These are phyloP conservation scores for Pilophorus perplexus DNA, from an alignment of 2,888 invertebrate genomes.

Conservation along the genomic window DNA sequence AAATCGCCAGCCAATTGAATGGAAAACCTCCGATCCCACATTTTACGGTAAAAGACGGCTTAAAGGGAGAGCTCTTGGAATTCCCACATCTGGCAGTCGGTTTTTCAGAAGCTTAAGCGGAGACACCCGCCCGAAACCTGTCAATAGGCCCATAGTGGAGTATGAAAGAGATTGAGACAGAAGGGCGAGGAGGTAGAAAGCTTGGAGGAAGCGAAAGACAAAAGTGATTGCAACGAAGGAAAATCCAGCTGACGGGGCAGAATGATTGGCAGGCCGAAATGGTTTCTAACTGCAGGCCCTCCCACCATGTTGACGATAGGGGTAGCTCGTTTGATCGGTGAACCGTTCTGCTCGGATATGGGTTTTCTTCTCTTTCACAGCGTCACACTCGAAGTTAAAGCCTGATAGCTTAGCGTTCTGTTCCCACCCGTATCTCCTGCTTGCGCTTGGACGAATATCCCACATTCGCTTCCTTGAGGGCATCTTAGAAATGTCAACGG, in stretches of 20 bases:
- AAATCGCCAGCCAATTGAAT: too few relatives aligned
- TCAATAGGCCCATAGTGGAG: conserved; percentile 10
- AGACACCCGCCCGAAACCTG: conserved; percentile 16
- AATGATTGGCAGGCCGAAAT: conserved; percentile 39
- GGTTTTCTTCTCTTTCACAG: conserved; percentile 31
- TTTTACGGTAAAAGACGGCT: too few relatives aligned
- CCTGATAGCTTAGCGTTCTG: too few relatives aligned
- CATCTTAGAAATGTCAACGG: too few relatives aligned
- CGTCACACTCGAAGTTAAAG: too few relatives aligned
- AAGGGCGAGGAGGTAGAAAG: not conserved
- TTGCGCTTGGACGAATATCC: too few relatives aligned
- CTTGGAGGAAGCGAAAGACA: conserved; percentile 14
- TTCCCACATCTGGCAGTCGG: too few relatives aligned
- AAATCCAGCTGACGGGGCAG: conserved; percentile 38
- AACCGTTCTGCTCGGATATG: conserved; percentile 27
- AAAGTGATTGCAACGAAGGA: conserved; percentile 33
- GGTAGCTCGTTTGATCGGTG: conserved; percentile 32
- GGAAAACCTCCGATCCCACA: too few relatives aligned
- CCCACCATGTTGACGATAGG: conserved; percentile 27
- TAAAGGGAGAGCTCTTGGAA: too few relatives aligned
- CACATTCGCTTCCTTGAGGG: too few relatives aligned
- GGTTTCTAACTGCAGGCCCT: conserved; percentile 35
- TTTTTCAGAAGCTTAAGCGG: too few relatives aligned
- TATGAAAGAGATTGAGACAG: not conserved
- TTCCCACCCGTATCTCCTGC: too few relatives aligned